Percentiles rank a stretch among this genome's conserved stretches.
phyloP scores from a whole-genome alignment of 2,888 invertebrate genomes.

The Sicus ferrugineus region DNA sequence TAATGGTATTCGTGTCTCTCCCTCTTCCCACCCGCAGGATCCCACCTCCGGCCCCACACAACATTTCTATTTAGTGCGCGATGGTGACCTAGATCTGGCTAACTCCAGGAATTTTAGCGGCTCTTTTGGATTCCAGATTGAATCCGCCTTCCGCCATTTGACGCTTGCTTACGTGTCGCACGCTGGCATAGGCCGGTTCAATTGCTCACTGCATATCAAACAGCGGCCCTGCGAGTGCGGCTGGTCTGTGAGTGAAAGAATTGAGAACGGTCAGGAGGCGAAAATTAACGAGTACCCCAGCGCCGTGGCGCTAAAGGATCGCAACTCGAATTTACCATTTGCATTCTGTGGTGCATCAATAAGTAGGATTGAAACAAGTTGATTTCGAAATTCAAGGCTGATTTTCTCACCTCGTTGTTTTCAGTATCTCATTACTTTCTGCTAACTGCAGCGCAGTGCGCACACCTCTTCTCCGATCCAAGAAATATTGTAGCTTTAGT shows the following conservation, averaged over 20 bases:
- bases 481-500: conserved; percentile 61
- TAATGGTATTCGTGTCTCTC: background rate
- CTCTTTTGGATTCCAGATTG: conserved; percentile 45
- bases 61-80: conserved; percentile 54
- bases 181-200: conserved; percentile 49
- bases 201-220: conserved; percentile 45
- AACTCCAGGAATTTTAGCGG: conserved; percentile 58
- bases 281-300: conserved; percentile 69
- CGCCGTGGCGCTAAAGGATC: conserved; percentile 66
- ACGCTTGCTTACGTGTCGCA: conserved; percentile 56
- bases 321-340: conserved; percentile 9
- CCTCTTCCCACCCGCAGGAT: conserved; percentile 36
- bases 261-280: conserved; percentile 68
- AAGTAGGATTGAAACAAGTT: conserved; percentile 48
- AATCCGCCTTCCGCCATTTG: conserved; percentile 49
- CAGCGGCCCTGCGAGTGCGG: conserved; percentile 59
- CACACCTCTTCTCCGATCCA: conserved; percentile 30
- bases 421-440: conserved; percentile 60
- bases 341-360: conserved; percentile 66
- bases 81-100: conserved; percentile 54
- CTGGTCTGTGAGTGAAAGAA: conserved; percentile 62
- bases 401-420: background rate
- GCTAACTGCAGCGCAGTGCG: conserved; percentile 68
- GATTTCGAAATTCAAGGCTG: background rate
- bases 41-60: conserved; percentile 51